Conservation (phyloP, 1,140 invertebrate genomes). For the Listronotus bonariensis region DNA sequence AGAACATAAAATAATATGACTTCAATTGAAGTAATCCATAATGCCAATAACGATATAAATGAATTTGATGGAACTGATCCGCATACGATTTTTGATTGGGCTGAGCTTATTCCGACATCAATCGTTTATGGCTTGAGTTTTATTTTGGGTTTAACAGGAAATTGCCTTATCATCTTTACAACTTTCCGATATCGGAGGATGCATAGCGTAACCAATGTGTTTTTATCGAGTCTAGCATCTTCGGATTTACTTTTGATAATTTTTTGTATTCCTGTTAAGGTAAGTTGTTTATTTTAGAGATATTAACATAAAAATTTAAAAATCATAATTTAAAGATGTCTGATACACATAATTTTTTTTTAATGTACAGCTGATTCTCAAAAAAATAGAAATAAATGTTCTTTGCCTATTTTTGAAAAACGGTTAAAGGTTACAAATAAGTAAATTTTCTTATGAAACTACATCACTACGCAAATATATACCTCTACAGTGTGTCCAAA, state of each 20-base stretch:
- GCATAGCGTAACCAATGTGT: slow-evolving; percentile 68
- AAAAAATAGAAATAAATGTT: too few relatives aligned
- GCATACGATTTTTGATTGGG: slow-evolving; percentile 58
- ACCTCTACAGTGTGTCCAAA: too few relatives aligned
- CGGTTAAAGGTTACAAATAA: too few relatives aligned
- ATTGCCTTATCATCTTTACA: slow-evolving; percentile 62
- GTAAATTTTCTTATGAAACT: too few relatives aligned
- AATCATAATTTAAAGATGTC: background rate
- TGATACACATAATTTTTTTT: too few relatives aligned
- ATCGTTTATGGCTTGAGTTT: slow-evolving; percentile 69
- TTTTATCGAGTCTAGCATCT: slow-evolving; percentile 70
- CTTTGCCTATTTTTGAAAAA: too few relatives aligned
- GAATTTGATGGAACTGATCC: slow-evolving; percentile 44
- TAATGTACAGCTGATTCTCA: too few relatives aligned
- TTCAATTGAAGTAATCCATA: slow-evolving; percentile 3
- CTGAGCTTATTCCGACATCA: slow-evolving; percentile 64
- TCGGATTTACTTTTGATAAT: slow-evolving; percentile 74
- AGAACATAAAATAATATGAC: slow-evolving; percentile 1
- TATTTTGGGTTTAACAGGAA: slow-evolving; percentile 65
- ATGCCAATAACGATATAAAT: slow-evolving; percentile 9
- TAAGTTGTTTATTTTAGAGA: slow-evolving; percentile 51
- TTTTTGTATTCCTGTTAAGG: slow-evolving; percentile 78
- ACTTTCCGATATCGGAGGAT: slow-evolving; percentile 50
- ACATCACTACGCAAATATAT: too few relatives aligned
- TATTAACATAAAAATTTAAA: background rate